Evolutionary conservation across 2,888 invertebrate species (phyloP).

Genomic region (Drosophila aldrichi): DNA sequence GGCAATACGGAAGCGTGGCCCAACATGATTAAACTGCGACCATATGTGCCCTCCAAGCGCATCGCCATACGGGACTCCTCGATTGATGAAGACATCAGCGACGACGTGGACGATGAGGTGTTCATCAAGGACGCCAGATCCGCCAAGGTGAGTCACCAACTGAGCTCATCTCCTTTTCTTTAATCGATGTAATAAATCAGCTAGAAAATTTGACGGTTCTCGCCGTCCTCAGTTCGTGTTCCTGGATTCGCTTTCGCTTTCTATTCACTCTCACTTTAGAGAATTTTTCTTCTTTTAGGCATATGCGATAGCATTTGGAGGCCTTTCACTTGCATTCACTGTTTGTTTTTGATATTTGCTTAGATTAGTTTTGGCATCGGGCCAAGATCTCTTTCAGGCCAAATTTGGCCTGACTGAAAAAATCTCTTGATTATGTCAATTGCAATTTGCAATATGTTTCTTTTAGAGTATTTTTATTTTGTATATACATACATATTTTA

Average conservation of each 20-base stretch:
- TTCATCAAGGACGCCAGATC: constrained; percentile 91
- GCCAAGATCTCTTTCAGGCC: neutral
- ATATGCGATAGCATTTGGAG: neutral
- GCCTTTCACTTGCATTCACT: constrained; percentile 1
- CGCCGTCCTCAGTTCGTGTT: neutral
- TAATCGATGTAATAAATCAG: neutral
- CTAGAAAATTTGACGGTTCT: neutral
- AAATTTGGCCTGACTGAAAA: neutral
- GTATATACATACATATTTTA: no score
- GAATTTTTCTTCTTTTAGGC: neutral
- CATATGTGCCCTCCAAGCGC: constrained; percentile 88
- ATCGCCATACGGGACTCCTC: constrained; percentile 88
- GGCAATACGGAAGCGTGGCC: constrained; percentile 47
- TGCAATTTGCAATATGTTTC: neutral
- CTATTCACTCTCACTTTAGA: neutral
- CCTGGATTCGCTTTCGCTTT: neutral
- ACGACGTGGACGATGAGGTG: constrained; percentile 92
- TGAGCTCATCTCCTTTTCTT: neutral
- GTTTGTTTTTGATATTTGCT: neutral
- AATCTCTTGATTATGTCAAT: neutral
- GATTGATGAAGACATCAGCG: constrained; percentile 90
- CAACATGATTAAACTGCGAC: constrained; percentile 86
- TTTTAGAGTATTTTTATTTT: neutral
- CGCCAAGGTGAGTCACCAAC: constrained; percentile 86
- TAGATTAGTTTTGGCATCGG: neutral